phyloP scores from a whole-genome alignment of 2,113 vertebrate genomes.

The Otocyon megalotis region DNA sequence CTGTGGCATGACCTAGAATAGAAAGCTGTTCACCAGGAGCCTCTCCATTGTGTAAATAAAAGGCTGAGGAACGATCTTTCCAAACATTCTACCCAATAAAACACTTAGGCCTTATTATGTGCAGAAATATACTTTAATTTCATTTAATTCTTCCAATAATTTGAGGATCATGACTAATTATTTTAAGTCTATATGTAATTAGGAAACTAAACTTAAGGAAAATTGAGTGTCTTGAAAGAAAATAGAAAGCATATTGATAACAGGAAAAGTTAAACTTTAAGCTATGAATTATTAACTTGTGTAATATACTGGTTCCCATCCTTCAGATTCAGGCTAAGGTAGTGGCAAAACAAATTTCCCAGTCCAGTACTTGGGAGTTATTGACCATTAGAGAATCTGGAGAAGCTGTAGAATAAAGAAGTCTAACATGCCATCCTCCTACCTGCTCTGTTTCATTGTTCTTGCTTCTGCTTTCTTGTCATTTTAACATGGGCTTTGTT shows the following conservation, averaged over 20 bases:
- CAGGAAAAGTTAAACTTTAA: neutral
- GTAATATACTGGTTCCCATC: neutral
- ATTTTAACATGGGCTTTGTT: neutral
- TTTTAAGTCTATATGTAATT: neutral
- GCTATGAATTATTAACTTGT: neutral
- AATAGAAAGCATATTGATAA: neutral
- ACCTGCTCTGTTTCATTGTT: neutral
- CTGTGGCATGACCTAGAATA: neutral
- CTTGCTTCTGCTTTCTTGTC: neutral
- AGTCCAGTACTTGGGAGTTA: slow-evolving; percentile 22
- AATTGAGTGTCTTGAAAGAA: neutral
- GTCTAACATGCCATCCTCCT: neutral
- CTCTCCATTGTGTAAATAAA: neutral
- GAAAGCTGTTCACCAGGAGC: neutral
- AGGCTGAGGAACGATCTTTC: neutral
- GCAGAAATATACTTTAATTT: neutral
- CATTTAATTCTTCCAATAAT: neutral
- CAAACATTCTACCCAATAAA: neutral
- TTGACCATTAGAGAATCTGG: slow-evolving; percentile 72
- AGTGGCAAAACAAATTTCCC: neutral
- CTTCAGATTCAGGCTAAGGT: neutral
- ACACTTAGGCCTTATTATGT: neutral
- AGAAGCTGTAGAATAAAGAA: neutral
- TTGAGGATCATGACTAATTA: neutral
- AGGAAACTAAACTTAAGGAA: neutral